Percentiles rank a stretch among this genome's conserved stretches.
Conservation (phyloP, 1,140 invertebrate species). For the Liolophura sinensis region DNA sequence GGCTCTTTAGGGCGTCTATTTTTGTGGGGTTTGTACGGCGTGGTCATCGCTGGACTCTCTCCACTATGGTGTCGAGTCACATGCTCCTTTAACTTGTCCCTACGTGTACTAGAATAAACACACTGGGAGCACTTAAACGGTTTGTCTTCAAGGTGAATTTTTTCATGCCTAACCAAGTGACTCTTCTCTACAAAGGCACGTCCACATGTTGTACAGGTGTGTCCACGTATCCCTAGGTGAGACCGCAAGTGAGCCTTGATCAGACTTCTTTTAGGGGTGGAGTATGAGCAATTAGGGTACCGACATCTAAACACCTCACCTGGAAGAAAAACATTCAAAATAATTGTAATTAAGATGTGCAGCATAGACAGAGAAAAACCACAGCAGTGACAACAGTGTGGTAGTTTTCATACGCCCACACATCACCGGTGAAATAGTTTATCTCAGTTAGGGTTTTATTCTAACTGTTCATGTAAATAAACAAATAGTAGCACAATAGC, state of each 20-base stretch:
- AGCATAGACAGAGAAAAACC: background rate
- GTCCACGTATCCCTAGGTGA: conserved; percentile 68
- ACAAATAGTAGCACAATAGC: too few species aligned
- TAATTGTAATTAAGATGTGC: background rate
- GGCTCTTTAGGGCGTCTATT: background rate
- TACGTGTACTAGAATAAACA: conserved; percentile 68
- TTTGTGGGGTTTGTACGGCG: conserved; percentile 61
- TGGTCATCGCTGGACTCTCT: conserved; percentile 61
- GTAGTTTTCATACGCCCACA: too few species aligned
- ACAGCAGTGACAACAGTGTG: too few species aligned
- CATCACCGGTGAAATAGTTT: too few species aligned
- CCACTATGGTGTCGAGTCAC: conserved; percentile 67
- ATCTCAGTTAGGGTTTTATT: too few species aligned
- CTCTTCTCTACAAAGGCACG: conserved; percentile 71
- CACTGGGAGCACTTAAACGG: conserved; percentile 64
- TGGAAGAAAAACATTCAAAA: conserved; percentile 27
- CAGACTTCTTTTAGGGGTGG: conserved; percentile 70
- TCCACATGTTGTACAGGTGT: conserved; percentile 67
- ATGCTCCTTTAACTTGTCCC: conserved; percentile 74
- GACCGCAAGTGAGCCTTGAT: conserved; percentile 68
- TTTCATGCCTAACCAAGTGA: conserved; percentile 69
- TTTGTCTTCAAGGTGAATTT: conserved; percentile 68
- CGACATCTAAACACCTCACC: conserved; percentile 67
- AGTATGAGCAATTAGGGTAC: conserved; percentile 68
- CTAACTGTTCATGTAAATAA: too few species aligned